Base-by-base conservation (phyloP, 2,797 vertebrate species). In the Falco biarmicus region DNA sequence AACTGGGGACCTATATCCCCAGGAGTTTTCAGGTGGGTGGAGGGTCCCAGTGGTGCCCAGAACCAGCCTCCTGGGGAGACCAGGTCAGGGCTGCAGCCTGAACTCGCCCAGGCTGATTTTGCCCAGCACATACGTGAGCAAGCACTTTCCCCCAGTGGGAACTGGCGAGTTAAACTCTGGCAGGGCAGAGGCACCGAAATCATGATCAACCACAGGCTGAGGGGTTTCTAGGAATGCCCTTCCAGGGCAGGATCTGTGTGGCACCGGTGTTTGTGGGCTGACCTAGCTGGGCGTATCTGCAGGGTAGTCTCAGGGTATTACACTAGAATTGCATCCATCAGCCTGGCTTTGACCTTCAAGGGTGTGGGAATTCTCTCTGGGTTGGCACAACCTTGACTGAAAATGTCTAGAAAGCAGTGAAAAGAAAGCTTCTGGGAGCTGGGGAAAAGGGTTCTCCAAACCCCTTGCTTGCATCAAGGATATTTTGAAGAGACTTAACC, bases 401-500 rank as follows among this genome's bases (percentile, higher is more conserved):
- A 32, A 70, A 68, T 4, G 34, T 0, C 65, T 11, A 18, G 28
- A 70, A 48, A 85, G 9, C 69, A 50, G 37, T 0, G 8, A 34
- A 41, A 64, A 86, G 16, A n/a, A n/a, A 57, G 11, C 47, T 19
- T 45, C 37, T 7, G 10, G 34, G 29, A 43, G 26, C 31, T 31
- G 28, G 14, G 16, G 20, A 34, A 43, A 57, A 0, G 0, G 6
- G 6, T 10, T 70, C 32, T 47, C 26, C 66, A 11, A 31, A 9
- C 10, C 22, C 19, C 8, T 69, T 47, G 34, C 50, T 63, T 2
- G 0, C 13, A 3, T 0, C 1, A 5, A 60, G 60, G 60, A 5
- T 2, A 6, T 41, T 31, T 4, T n/a, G 26, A 54, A 8, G 37
- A 39, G 29, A 3, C 5, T 26, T 24, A 11, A 9, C 24, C 34